Conservation (phyloP, 2,888 invertebrate genomes). For the Rotaria macrura region DNA sequence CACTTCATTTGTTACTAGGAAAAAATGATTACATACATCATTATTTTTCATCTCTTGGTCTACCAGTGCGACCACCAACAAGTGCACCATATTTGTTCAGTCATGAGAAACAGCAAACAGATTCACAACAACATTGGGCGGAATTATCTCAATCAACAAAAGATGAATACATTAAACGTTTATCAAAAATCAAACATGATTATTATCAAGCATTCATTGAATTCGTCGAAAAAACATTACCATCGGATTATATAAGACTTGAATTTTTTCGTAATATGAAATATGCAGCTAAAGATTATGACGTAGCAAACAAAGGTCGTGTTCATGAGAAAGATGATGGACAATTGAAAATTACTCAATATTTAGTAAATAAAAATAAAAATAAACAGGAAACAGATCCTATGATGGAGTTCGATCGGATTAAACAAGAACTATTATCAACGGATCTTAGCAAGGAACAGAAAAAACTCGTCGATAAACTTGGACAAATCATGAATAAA, state of each 20-base stretch:
- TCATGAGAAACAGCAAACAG: neutral
- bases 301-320: neutral
- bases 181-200: neutral
- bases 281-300: neutral
- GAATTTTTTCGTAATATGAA: slow-evolving; percentile 2
- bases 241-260: neutral
- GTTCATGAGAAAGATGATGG: neutral
- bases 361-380: neutral
- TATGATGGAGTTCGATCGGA: neutral
- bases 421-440: neutral
- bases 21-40: neutral
- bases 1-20: neutral
- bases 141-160: neutral
- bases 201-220: neutral
- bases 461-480: neutral
- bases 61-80: neutral
- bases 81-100: neutral
- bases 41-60: neutral
- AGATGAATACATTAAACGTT: neutral
- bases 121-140: neutral
- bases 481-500: neutral
- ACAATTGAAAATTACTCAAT: slow-evolving; percentile 10
- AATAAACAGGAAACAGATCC: neutral
- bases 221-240: neutral
- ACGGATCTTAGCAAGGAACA: neutral